Conservation (phyloP, 1,140 invertebrate genomes). For the Drosophila lowei region DNA sequence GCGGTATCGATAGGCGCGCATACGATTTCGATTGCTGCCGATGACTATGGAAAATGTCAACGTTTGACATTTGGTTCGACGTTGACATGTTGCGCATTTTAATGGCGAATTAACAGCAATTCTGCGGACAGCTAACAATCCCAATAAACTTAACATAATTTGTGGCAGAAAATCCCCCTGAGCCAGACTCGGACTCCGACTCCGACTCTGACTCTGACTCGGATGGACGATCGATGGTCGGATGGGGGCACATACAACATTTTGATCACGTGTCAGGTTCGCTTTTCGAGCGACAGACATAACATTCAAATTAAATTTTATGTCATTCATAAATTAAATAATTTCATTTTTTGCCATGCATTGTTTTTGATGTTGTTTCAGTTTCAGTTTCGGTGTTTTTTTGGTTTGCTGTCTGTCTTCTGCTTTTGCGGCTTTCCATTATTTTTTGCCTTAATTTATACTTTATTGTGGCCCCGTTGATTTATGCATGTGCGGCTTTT, state of each 20-base stretch:
- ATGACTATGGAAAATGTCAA: slow-evolving; percentile 42
- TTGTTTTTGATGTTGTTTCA: not conserved
- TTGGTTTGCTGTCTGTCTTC: slow-evolving; percentile 5
- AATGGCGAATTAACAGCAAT: slow-evolving; percentile 72
- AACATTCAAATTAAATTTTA: slow-evolving; percentile 81
- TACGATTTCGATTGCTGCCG: slow-evolving; percentile 6
- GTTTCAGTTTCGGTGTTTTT: not conserved
- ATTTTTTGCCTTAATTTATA: slow-evolving; percentile 53
- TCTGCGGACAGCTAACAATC: slow-evolving; percentile 73
- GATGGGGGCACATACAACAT: slow-evolving; percentile 35
- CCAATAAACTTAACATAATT: slow-evolving; percentile 68
- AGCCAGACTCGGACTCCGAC: slow-evolving; percentile 29
- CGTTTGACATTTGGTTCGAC: slow-evolving; percentile 41
- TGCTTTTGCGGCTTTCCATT: slow-evolving; percentile 30
- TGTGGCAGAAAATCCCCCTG: slow-evolving; percentile 40
- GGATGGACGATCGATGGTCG: not conserved
- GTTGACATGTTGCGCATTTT: slow-evolving; percentile 71
- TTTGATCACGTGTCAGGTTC: slow-evolving; percentile 71
- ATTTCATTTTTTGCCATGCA: slow-evolving; percentile 21
- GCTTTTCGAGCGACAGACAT: slow-evolving; percentile 57
- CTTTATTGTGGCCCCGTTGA: slow-evolving; percentile 49
- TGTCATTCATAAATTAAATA: slow-evolving; percentile 71
- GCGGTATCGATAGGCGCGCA: slow-evolving; percentile 26
- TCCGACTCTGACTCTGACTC: not conserved
- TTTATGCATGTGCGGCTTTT: slow-evolving; percentile 56